A percentile compares a stretch with the other conserved stretches of the same genome.
phyloP scores from a whole-genome alignment of 2,888 invertebrate genomes.

The Pristionchus exspectatus region DNA sequence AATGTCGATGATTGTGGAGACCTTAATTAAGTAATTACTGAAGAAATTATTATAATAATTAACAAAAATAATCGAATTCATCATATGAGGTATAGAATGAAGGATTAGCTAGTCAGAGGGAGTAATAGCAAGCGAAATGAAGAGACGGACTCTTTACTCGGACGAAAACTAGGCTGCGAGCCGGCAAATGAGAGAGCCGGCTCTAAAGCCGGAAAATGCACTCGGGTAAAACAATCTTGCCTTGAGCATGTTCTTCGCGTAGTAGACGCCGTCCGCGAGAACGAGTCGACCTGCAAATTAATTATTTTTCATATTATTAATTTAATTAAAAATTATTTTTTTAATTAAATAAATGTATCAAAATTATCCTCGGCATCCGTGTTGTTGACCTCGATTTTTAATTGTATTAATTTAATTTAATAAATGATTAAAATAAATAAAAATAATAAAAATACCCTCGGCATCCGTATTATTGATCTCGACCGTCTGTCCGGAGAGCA shows the following conservation, averaged over 20 bases:
- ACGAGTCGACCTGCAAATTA: conserved; percentile 86
- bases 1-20: conserved; percentile 90
- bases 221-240: conserved; percentile 46
- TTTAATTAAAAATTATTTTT: too few relatives aligned
- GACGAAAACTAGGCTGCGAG: background rate
- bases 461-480: conserved; percentile 85
- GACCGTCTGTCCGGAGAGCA: conserved; percentile 92
- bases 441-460: background rate
- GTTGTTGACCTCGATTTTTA: background rate
- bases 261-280: conserved; percentile 87
- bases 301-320: background rate
- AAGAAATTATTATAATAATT: background rate
- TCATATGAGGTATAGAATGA: background rate
- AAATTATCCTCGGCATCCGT: background rate
- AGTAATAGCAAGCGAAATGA: too few relatives aligned
- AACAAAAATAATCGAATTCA: too few relatives aligned
- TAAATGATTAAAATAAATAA: too few relatives aligned
- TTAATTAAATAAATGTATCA: background rate
- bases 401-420: too few relatives aligned
- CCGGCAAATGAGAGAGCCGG: background rate
- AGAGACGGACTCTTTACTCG: too few relatives aligned
- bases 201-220: background rate
- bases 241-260: conserved; percentile 72
- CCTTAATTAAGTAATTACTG: conserved; percentile 82
- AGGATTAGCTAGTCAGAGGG: too few relatives aligned